Conservation (phyloP, 2,888 invertebrate species). For the Eurois occulta region DNA sequence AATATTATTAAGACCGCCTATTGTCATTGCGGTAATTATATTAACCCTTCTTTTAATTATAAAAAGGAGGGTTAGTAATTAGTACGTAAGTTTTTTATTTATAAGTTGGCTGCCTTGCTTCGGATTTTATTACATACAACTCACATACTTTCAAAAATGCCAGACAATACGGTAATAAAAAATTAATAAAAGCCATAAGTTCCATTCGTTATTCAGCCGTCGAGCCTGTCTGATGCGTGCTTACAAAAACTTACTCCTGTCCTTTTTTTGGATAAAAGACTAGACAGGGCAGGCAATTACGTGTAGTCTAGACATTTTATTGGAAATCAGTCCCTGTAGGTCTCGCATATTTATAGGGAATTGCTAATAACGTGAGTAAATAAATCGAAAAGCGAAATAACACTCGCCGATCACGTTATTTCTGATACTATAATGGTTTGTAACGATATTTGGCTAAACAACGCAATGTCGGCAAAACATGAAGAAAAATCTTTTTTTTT, state of each 20-base stretch:
- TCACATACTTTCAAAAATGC: not conserved
- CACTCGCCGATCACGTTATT: not conserved
- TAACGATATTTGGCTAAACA: not conserved
- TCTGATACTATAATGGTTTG: not conserved
- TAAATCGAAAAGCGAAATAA: not conserved
- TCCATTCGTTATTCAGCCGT: too few relatives aligned
- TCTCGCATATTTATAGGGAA: constrained; percentile 1
- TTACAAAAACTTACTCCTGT: not conserved
- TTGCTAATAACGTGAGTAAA: not conserved
- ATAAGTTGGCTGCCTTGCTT: too few relatives aligned
- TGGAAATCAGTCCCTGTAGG: constrained; percentile 16
- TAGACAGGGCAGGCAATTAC: constrained; percentile 4
- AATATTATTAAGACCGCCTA: too few relatives aligned
- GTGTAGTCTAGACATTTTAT: constrained; percentile 30
- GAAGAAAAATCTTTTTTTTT: not conserved
- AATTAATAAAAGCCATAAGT: not conserved
- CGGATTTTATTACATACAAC: not conserved
- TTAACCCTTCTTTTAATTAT: too few relatives aligned
- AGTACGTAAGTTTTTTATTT: too few relatives aligned
- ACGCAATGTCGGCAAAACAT: not conserved
- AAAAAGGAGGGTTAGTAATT: too few relatives aligned
- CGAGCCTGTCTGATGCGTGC: not conserved
- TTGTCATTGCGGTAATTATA: too few relatives aligned
- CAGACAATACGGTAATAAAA: not conserved
- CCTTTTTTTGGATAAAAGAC: not conserved